Conservation (phyloP, 2,113 vertebrate species). For the Myotis yumanensis region DNA sequence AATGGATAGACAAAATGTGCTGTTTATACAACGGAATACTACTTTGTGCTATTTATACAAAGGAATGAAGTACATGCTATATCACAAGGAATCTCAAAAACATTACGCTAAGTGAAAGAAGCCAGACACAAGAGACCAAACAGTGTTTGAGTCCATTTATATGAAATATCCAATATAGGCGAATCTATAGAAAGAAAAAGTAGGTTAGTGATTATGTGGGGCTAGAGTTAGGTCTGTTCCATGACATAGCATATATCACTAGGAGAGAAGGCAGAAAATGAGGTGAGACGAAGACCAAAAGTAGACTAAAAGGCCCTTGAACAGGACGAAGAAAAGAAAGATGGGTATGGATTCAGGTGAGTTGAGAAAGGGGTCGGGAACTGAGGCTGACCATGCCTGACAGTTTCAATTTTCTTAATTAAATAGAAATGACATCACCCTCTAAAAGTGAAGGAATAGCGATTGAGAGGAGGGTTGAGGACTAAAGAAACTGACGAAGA, state of each 20-base stretch:
- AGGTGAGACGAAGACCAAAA: not conserved
- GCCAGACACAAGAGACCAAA: not conserved
- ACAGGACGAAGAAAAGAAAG: not conserved
- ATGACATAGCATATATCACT: not conserved
- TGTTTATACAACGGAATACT: not conserved
- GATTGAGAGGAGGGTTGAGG: not conserved
- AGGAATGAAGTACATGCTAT: not conserved
- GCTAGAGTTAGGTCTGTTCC: not conserved
- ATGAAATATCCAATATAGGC: not conserved
- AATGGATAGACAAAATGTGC: not conserved
- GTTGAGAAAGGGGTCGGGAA: not conserved
- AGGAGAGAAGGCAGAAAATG: not conserved
- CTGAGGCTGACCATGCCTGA: not conserved
- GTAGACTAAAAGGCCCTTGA: not conserved
- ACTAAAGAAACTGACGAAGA: not conserved
- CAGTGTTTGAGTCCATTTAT: not conserved
- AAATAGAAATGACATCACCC: not conserved
- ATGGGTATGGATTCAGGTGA: not conserved
- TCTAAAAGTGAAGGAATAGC: not conserved
- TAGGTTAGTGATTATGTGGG: not conserved
- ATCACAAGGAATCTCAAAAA: not conserved
- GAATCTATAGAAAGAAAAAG: not conserved
- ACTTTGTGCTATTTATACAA: not conserved
- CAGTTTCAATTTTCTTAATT: not conserved
- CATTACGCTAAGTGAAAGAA: not conserved